Base-by-base conservation (phyloP, 1,140 invertebrate genomes). In the Ptiloglossa arizonensis region DNA sequence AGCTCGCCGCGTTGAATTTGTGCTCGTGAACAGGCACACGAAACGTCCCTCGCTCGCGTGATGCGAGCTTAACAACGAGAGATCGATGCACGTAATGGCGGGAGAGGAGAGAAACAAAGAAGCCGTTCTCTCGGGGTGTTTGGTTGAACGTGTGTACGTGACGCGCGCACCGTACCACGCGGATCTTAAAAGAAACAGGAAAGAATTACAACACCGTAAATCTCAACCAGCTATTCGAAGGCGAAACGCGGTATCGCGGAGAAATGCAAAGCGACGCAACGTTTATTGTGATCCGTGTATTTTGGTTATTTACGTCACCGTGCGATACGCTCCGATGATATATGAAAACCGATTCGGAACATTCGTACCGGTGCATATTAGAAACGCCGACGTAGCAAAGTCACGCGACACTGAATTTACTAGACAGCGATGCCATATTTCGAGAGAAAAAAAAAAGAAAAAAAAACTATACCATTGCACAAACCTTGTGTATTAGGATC, bases 121-220 rank as follows among this genome's bases (percentile, higher is more conserved):
- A 67, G 62, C 60, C 77, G 44, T 67, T 79, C 70, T 71, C 50
- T 79, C 50, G 24, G 62, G 11, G 60, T 50, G 70, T 59, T 48
- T 24, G 15, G 13, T 29, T 9, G 60, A 67, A 66, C 60, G 19
- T 66, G 54, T 70, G 24, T 54, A 63, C 59, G 48, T 76, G 44
- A 76, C 56, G 44, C 56, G 32, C 35, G 41, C 32, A 17, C 48
- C 17, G 24, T 60, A 35, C 38, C 56, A 11, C 32, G 48, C 11
- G 67, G 24, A 77, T 70, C 67, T 71, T 62, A 63, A 71, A 54
- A 63, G 75, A 63, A 77, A 44, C 56, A 71, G 68, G 68, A 52
- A 77, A 77, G 68, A 77, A 77, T 77, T 77, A 77, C 75, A 68
- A 48, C 68, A 71, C 48, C 46, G 75, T 77, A 77, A 69, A 76